These are phyloP conservation scores for Trachymyrmex septentrionalis DNA, from an alignment of 1,140 invertebrate genomes.

Conservation along the genomic window DNA sequence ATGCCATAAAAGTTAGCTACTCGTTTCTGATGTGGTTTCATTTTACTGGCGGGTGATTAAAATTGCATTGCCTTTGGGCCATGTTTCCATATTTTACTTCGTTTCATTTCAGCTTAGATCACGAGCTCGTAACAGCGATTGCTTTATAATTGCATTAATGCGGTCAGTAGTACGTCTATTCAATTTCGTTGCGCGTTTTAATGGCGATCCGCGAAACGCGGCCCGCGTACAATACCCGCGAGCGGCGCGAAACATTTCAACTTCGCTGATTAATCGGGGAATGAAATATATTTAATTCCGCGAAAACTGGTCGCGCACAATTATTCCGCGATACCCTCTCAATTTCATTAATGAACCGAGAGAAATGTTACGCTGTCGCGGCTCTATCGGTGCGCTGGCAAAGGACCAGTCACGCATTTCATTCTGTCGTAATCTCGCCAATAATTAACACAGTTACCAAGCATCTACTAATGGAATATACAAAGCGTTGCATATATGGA, in stretches of 20 bases:
- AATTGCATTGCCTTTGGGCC: constrained; percentile 6
- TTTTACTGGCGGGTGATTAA: constrained; percentile 39
- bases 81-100: constrained; percentile 25
- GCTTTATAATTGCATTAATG: constrained; percentile 59
- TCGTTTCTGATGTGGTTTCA: constrained; percentile 20
- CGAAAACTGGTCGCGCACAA: constrained; percentile 46
- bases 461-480: constrained; percentile 54
- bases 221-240: constrained; percentile 12
- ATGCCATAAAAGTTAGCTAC: neutral
- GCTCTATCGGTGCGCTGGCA: neutral
- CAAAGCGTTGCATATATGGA: constrained; percentile 5
- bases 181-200: constrained; percentile 44
- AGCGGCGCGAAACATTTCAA: constrained; percentile 48
- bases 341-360: constrained; percentile 60
- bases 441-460: constrained; percentile 55
- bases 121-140: constrained; percentile 38
- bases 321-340: constrained; percentile 56
- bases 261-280: constrained; percentile 54
- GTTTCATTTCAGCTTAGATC: constrained; percentile 35
- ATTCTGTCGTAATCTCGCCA: constrained; percentile 43
- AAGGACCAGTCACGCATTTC: constrained; percentile 46
- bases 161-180: constrained; percentile 45
- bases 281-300: constrained; percentile 58
- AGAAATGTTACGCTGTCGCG: constrained; percentile 35
- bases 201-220: constrained; percentile 19